These are phyloP conservation scores for Thymallus thymallus DNA, from an alignment of 2,113 vertebrate species.

Conservation along the genomic window DNA sequence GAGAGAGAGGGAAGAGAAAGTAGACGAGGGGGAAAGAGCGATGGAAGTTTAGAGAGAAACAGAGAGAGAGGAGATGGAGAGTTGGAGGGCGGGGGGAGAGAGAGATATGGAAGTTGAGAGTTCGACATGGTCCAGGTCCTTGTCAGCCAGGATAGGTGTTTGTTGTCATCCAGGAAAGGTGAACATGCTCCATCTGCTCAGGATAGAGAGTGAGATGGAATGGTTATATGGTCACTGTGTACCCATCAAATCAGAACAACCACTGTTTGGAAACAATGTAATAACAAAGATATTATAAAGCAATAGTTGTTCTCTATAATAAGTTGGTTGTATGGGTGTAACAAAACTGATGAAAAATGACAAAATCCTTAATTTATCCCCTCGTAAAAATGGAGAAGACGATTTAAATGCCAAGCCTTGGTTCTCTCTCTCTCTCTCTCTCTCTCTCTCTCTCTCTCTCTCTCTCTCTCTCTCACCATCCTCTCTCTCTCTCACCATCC, in stretches of 20 bases:
- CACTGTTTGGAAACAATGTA: background rate
- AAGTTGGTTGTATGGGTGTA: background rate
- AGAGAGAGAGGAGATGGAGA: background rate
- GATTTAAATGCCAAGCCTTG: background rate
- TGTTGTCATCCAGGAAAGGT: conserved; percentile 8
- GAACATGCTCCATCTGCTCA: conserved; percentile 3
- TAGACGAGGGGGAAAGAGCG: conserved; percentile 5
- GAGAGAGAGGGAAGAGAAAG: conserved; percentile 27
- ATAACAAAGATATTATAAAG: background rate
- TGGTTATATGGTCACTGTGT: background rate
- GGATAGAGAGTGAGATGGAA: background rate
- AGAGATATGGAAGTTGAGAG: background rate
- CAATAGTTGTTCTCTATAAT: background rate
- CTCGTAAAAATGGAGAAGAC: background rate
- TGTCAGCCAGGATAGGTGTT: background rate
- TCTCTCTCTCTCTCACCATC: conserved; percentile 29
- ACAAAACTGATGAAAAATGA: background rate
- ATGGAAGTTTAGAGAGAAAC: background rate
- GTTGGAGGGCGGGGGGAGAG: background rate
- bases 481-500: conserved; percentile 22
- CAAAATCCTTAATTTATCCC: background rate
- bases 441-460: conserved; percentile 24
- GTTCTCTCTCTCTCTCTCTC: conserved; percentile 24
- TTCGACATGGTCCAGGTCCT: conserved; percentile 11
- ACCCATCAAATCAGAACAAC: conserved; percentile 2